phyloP scores from a whole-genome alignment of 1,140 invertebrate species.

The Meteorus sp. region DNA sequence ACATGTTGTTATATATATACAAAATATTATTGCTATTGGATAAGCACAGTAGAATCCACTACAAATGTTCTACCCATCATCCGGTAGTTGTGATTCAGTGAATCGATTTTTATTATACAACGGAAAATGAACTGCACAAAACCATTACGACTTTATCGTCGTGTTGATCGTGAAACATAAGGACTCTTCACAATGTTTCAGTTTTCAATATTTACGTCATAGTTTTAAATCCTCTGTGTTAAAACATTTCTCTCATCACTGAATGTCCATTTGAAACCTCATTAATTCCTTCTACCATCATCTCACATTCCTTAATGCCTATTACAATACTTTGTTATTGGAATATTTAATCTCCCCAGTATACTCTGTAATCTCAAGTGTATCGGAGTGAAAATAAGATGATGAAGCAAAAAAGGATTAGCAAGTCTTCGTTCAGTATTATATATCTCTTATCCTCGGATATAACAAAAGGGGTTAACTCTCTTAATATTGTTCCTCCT shows the following conservation, averaged over 20 bases:
- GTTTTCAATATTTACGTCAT: no score
- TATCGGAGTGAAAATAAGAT: slow-evolving; percentile 2
- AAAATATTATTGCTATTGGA: no score
- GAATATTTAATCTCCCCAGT: no score
- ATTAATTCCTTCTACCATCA: not conserved
- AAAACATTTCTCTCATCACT: not conserved
- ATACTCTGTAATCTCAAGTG: not conserved
- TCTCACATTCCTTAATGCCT: not conserved
- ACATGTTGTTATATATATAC: no score
- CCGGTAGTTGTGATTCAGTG: not conserved
- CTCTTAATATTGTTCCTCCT: not conserved
- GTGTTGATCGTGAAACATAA: no score
- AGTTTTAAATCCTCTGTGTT: not conserved
- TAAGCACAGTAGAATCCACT: not conserved
- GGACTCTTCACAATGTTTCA: no score
- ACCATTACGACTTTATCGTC: no score
- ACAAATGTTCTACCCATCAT: not conserved
- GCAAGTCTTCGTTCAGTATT: not conserved
- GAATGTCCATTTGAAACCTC: not conserved
- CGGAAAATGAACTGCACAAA: no score
- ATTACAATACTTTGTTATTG: no score
- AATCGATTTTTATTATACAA: slow-evolving; percentile 4
- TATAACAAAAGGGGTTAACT: no score
- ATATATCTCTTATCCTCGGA: no score
- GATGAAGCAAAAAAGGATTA: not conserved